Base-by-base conservation (phyloP, 2,888 invertebrate genomes). In the Spisula solida region DNA sequence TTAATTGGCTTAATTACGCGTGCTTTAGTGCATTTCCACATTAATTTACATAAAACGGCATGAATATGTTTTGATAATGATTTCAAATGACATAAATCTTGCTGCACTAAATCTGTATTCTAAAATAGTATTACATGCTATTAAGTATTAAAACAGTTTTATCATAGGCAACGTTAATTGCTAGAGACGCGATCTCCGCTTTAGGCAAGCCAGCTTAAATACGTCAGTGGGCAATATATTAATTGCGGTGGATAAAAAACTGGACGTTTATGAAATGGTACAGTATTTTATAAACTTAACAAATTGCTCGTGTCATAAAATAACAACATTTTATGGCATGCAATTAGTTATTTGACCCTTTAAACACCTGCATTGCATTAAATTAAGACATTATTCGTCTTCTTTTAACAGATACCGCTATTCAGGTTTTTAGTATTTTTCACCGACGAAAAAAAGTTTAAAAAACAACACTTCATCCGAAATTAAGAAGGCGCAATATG, bases 281-380 rank as follows among this genome's bases (percentile, higher is more conserved):
- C 85, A 87, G 66, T 83, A 81, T 82, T 87, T 91, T 87, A 88
- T 88, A 87, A 85, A 79, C 78, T 85, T 88, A 87, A 91, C 88
- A 87, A 91, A 91, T 91, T 82, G 66, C 82, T 80, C 48, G 70
- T 88, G 90, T 91, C 90, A 88, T 87, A 55, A 78, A 66, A 87
- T 82, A 82, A 87, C 90, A 91, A 88, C 88, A 81, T 86, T 85
- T 88, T 86, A 84, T 82, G 90, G 86, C 90, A 81, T 51, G 83
- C 81, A 83, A 88, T 90, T 88, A 88, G 88, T 90, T 81, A 90
- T 81, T 75, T 86, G 83, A 85, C 90, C 88, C 83, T 29, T 80
- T 66, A 81, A 79, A 90, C 90, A 90, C 89, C 89, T 90, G 89
- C 86, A 81, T 31, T 86, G 86, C 86, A 86, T 86, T 86, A 66